Base-by-base conservation (phyloP, 2,797 vertebrate species). In the Molossus alvarezi region DNA sequence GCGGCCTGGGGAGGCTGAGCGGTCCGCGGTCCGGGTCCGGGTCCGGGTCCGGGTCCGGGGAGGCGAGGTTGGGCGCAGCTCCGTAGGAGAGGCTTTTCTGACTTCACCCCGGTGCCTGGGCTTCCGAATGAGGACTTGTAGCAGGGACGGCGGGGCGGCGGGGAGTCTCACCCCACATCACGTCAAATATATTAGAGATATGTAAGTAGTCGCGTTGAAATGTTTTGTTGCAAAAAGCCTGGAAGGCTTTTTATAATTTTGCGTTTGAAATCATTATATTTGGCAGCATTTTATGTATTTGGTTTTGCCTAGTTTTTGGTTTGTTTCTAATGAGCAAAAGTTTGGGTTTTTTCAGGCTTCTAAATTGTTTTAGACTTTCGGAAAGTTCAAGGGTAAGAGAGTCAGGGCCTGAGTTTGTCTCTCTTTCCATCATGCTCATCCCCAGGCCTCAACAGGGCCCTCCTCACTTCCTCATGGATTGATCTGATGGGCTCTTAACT, bases 231-330 rank as follows among this genome's bases (percentile, higher is more conserved):
- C 4, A 69, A 64, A 48, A 41, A 21, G 12, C 2, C 21, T 58
- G 9, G 75, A 51, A 37, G 1, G 2, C 11, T 27, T 82, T 72
- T 79, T 69, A 51, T 53, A 79, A 60, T 92, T 84, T 82, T 80
- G 83, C 29, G 71, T 95, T 60, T 85, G 27, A 86, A 65, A 33
- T 88, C 86, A 69, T 72, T 95, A 3, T 18, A 29, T 86, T 85
- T 84, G 29, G 5, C 71, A 86, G 69, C 18, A 11, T 33, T 90
- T 86, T 89, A 15, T n/a, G 29, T 23, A 33, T 57, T 65, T 60
- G 37, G 45, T 64, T 90, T 84, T 37, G 29, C 11, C 29, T 41
- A n/a, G 72, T 29, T 95, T 95, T 94, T 82, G 20, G 27, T 57
- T 72, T 67, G 21, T 53, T 82, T 55, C 76, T 88, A 93, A 41